Base-by-base conservation (phyloP, 2,888 invertebrate species). In the Microctonus hyperodae region DNA sequence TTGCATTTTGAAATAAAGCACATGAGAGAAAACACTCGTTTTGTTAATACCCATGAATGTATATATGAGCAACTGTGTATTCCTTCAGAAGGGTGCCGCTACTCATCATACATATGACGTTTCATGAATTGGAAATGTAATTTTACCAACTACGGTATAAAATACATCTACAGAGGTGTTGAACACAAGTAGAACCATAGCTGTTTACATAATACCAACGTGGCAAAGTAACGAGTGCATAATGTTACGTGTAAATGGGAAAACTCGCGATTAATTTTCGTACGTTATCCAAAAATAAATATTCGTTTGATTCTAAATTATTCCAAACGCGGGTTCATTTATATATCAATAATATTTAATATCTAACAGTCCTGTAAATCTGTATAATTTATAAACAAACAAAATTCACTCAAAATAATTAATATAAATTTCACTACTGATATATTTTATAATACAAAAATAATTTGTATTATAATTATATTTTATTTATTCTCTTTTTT, bases 41-140 rank as follows among this genome's bases (percentile, higher is more conserved):
- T 44, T 44, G 16, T 16, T 44, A 44, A 44, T 44, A 25, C 11
- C 23, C 23, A 13, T 9, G 0, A 13, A 4, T 25, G 23, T 23
- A 51, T 51, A 13, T 13, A n/a, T 51, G 5, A 44, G 44, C 20
- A 16, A 9, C n/a, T n/a, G n/a, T 35, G 13, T 25, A 23, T 51
- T 3, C 23, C 25, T 25, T 13, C 10, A 40, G 37, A 37, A 33
- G 23, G 53, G 23, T 48, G 35, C 65, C 53, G 67, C 64, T 68
- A 71, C 72, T 71, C 75, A 72, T 76, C 77, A 75, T 79, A 77
- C 76, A 78, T 78, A 80, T 81, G 82, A 82, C 81, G 72, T 81
- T 81, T 82, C 81, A 82, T 82, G 82, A 82, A 82, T 82, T 82
- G 82, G 81, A 82, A 82, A 82, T 82, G 82, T 81, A 82, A 82